Conservation (phyloP, 2,113 vertebrate species). For the Vombatus ursinus region DNA sequence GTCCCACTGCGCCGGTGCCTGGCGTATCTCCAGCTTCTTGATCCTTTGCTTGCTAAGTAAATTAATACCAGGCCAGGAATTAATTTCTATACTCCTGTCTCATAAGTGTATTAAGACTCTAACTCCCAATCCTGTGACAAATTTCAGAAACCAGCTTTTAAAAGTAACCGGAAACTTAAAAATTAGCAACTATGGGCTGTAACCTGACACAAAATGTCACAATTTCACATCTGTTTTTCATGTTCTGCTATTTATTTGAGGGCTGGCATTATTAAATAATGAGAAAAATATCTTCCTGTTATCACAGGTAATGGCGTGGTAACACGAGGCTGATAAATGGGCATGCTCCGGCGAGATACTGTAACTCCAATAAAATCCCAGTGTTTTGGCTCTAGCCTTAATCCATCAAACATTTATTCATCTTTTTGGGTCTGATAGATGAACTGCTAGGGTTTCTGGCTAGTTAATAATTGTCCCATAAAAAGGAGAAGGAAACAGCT, state of each 20-base stretch:
- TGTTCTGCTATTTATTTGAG: neutral
- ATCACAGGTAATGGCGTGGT: neutral
- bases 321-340: neutral
- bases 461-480: neutral
- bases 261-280: neutral
- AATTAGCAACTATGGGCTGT: neutral
- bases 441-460: neutral
- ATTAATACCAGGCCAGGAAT: neutral
- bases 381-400: neutral
- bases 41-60: neutral
- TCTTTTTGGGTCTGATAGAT: neutral
- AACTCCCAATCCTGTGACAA: neutral
- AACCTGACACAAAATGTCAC: neutral
- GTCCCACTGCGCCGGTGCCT: too few species aligned
- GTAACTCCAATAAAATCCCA: neutral
- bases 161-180: neutral
- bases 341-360: neutral
- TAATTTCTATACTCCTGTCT: neutral
- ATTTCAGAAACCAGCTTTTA: neutral
- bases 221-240: neutral
- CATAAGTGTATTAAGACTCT: neutral
- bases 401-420: neutral
- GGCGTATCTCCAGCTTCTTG: neutral
- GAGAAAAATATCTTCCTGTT: neutral
- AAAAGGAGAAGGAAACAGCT: neutral